Conservation (phyloP, 1,140 invertebrate species). For the Drosophila mayri region DNA sequence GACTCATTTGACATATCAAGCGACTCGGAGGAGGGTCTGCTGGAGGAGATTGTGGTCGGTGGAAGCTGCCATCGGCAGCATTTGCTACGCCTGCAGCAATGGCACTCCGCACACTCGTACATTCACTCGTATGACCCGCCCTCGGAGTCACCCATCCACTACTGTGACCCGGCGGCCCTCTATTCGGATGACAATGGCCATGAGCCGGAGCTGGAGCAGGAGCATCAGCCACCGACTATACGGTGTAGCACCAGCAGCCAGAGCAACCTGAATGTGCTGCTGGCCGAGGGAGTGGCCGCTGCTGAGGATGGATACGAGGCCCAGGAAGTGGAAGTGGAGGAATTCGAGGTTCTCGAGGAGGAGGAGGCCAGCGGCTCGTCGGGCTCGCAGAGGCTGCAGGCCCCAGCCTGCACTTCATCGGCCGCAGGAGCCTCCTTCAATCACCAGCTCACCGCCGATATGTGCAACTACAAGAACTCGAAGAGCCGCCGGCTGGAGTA, state of each 20-base stretch:
- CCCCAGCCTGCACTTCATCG: conserved; percentile 35
- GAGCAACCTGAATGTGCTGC: conserved; percentile 74
- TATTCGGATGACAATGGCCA: conserved; percentile 77
- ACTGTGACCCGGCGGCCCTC: conserved; percentile 73
- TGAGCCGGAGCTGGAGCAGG: conserved; percentile 28
- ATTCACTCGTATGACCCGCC: conserved; percentile 50
- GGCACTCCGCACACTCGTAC: conserved; percentile 56
- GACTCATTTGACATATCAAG: conserved; percentile 85
- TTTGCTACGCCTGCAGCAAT: conserved; percentile 66
- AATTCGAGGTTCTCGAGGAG: conserved; percentile 38
- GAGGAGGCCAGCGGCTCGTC: conserved; percentile 68
- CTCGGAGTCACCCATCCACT: conserved; percentile 77
- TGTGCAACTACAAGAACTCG: conserved; percentile 84
- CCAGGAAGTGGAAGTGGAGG: conserved; percentile 24
- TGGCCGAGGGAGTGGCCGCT: conserved; percentile 36
- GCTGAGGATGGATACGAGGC: conserved; percentile 13
- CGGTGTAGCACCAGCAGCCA: conserved; percentile 78
- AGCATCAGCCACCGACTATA: conserved; percentile 60
- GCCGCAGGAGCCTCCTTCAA: conserved; percentile 65
- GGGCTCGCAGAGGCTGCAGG: conserved; percentile 50
- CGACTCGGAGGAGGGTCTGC: conserved; percentile 82
- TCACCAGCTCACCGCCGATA: conserved; percentile 82
- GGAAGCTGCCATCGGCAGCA: conserved; percentile 62
- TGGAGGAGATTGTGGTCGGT: conserved; percentile 83
- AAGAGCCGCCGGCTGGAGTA: conserved; percentile 83